Base-by-base conservation (phyloP, 1,140 invertebrate species). In the Heterodera schachtii region DNA sequence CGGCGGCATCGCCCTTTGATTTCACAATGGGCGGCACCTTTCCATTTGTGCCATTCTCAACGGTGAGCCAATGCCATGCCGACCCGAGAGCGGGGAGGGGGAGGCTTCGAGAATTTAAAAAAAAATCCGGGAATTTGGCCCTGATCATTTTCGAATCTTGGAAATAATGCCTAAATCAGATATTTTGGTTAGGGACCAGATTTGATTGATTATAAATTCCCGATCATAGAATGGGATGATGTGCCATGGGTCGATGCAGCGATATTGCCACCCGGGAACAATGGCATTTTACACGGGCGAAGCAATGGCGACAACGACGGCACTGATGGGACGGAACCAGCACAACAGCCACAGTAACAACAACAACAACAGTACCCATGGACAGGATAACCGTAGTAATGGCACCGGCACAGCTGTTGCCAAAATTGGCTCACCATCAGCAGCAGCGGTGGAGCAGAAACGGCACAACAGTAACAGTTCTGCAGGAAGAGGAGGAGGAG, bases 21-120 rank as follows among this genome's bases (percentile, higher is more conserved):
- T 71, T 71, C 69, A 19, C 67, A n/a, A 69, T 69, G 67, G 67
- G 1, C 49, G 49, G 49, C 67, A 71, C 69, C 2, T 71, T 71
- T 46, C 69, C 69, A 46, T 71, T 71, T 71, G 69, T 46, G 69
- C 41, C 69, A 3, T 71, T 31, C 19, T 71, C 69, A 19, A 46
- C 69, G 69, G 69, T 71, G 31, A 71, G 69, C 67, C n/a, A 69
- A 69, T 31, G n/a, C 0, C 67, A 3, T n/a, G 7, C 67, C 67
- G 67, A 69, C 31, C 31, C 31, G 31, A 31, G 31, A 0, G 31
- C 31, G 31, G 31, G 31, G 31, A 1, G 31, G 31, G 31, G 31
- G 31, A 1, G 31, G 11, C 0, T 9, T 69, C 6, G 66, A 16
- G 4, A 69, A 69, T 69, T 69, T 69, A 49, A 49, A 49, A 49